Percentiles rank a stretch among this genome's conserved stretches.
These are phyloP conservation scores for Cheilosia urbana DNA, from an alignment of 2,888 invertebrate genomes.

Conservation along the genomic window DNA sequence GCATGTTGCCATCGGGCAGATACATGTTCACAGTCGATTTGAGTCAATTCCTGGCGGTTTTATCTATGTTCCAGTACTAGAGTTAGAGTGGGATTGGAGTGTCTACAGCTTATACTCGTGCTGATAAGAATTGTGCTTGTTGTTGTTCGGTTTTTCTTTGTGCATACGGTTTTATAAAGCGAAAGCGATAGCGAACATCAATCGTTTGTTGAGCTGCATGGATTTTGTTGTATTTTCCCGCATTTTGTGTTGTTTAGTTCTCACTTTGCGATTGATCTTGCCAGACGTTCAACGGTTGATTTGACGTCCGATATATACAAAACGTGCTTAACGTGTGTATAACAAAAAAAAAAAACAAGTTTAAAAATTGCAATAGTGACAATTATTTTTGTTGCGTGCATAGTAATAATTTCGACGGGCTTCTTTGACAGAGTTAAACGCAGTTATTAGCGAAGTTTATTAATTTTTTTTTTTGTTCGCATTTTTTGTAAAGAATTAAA, in stretches of 20 bases:
- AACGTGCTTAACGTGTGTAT: slow-evolving; percentile 41
- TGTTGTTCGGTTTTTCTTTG: slow-evolving; percentile 10
- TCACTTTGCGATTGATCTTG: slow-evolving; percentile 63
- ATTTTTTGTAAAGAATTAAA: neutral
- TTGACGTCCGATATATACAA: slow-evolving; percentile 16
- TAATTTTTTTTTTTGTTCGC: neutral
- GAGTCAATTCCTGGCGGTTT: slow-evolving; percentile 40
- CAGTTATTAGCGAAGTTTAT: slow-evolving; percentile 46
- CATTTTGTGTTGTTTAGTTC: slow-evolving; percentile 67
- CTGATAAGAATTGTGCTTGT: slow-evolving; percentile 29
- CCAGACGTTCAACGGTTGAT: slow-evolving; percentile 53
- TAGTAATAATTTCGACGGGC: slow-evolving; percentile 1
- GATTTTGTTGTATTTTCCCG: slow-evolving; percentile 22
- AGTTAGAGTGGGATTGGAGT: slow-evolving; percentile 10
- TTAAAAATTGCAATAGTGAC: slow-evolving; percentile 14
- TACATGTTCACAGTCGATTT: neutral
- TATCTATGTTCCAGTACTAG: slow-evolving; percentile 43
- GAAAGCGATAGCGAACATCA: slow-evolving; percentile 41
- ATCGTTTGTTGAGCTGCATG: slow-evolving; percentile 53
- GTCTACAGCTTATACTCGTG: neutral
- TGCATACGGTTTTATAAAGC: slow-evolving; percentile 11
- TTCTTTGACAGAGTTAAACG: slow-evolving; percentile 12
- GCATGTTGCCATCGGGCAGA: neutral
- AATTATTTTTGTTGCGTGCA: slow-evolving; percentile 23
- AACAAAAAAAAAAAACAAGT: neutral